Evolutionary conservation across 1,140 invertebrate genomes (phyloP), one percentile per base, ranked within the genome.

Genomic region (Galendromus occidentalis): DNA sequence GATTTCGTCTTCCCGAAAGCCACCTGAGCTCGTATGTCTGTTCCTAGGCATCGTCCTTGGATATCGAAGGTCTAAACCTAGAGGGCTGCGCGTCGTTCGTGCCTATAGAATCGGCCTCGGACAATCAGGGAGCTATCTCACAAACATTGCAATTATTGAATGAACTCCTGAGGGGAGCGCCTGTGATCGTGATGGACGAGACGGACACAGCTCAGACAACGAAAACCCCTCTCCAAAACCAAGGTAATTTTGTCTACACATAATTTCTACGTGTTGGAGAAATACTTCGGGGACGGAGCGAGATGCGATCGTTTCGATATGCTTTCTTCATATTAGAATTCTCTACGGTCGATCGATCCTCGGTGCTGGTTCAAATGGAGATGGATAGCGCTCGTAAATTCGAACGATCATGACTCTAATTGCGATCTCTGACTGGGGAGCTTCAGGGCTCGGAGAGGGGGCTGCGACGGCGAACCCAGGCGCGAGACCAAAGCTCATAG

Each of bases 31-130:
- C n/a, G 42, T 4, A 22, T 47, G 45, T 6, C 45, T 47, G 4
- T 47, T 14, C 45, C 1, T 9, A 59, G 51, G 51, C 51, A 22
- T 59, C 51, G 12, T 59, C 51, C 2, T 33, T 59, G 17, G 51
- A 59, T 22, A 59, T 59, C 22, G 51, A 59, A 25, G 51, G 51
- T 59, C 9, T 59, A 9, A 59, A 59, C 51, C 51, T 59, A 17
- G 51, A 59, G 25, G 51, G 51, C 33, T 59, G 51, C 33, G n/a
- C 51, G 22, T 59, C 51, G 1, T 59, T 29, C 20, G 51, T 59
- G 14, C 51, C 51, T 4, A 59, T 59, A 4, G 51, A 59, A 9
- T 29, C 25, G 17, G 51, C 51, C 51, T 17, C 25, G 25, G 51
- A 59, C 22, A 25, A 59, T 59, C 51, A 59, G 2, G 51, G 51